Evolutionary conservation across 2,797 vertebrate species (phyloP), one percentile per base, ranked within the genome.

Genomic region (Eurystomus glaucurus): DNA sequence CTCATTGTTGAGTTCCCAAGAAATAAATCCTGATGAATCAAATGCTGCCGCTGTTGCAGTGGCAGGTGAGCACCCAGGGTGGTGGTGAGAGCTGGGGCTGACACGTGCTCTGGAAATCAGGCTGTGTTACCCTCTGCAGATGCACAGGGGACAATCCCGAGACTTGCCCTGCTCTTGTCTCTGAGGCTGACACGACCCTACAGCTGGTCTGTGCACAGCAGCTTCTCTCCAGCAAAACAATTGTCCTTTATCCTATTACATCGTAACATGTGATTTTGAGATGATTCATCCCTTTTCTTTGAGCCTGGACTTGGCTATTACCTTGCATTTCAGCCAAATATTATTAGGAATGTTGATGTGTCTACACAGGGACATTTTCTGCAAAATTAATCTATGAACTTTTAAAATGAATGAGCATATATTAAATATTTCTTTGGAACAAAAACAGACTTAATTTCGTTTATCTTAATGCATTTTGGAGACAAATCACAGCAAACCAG

Each of bases 211-310:
- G 62, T 19, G 62, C 54, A 17, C 5, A 65, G 81, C 71, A 83
- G 62, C 57, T 68, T 72, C 46, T 74, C 65, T 64, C 61, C 70
- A 81, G 74, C 60, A 60, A 69, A 92, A 80, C 69, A 70, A 61
- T 61, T 74, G 70, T 65, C 82, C 70, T 90, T 78, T 57, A 72
- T 84, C 57, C 82, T 72, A 37, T 69, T 55, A 65, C 28, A 78
- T 45, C 0, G 2, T 17, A 77, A 68, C 37, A 22, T 9, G 58
- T 69, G 88, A 93, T 81, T 90, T 84, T 21, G 70, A 57, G 85
- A 91, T 88, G 91, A 96, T 85, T 92, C 91, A 93, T 74, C 55
- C 65, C 78, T 90, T 69, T 64, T 33, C 69, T 78, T 85, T n/a
- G 29, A 93, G 85, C 88, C 85, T 13, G 28, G 85, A n/a, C 74